phyloP scores from a whole-genome alignment of 2,888 invertebrate species.

The Gymnoscelis rufifasciata region DNA sequence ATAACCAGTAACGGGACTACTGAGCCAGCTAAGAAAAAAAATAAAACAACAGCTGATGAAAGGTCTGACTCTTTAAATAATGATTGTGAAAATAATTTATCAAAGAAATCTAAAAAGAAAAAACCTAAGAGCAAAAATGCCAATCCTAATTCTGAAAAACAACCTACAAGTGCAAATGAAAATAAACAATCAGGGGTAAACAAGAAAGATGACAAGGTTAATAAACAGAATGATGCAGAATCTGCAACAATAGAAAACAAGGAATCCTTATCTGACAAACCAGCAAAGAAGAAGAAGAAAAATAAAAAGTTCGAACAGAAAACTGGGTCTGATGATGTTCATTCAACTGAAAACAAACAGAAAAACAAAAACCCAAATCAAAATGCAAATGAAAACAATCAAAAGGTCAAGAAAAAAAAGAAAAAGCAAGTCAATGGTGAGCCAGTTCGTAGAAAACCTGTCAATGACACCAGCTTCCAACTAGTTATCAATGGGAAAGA shows the following conservation, averaged over 20 bases:
- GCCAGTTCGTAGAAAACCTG: constrained; percentile 65
- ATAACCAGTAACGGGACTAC: constrained; percentile 13
- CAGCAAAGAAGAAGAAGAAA: constrained; percentile 16
- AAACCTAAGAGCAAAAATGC: constrained; percentile 27
- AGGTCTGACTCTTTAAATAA: constrained; percentile 21
- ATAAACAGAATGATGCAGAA: constrained; percentile 33
- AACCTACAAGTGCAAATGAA: constrained; percentile 27
- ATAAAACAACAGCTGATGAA: constrained; percentile 2
- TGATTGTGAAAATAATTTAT: constrained; percentile 16
- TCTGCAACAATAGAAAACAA: constrained; percentile 8
- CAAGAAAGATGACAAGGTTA: constrained; percentile 31
- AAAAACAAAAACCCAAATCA: constrained; percentile 8
- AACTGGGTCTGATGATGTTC: not conserved
- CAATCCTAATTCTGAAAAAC: constrained; percentile 6
- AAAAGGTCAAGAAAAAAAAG: constrained; percentile 32
- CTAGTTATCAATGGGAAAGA: constrained; percentile 82
- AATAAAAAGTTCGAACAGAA: constrained; percentile 22
- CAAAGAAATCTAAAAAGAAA: constrained; percentile 31
- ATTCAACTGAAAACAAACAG: constrained; percentile 5
- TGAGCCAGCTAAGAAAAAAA: constrained; percentile 10
- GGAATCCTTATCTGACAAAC: not conserved
- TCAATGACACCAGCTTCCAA: constrained; percentile 65
- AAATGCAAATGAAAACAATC: constrained; percentile 9
- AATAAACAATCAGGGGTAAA: constrained; percentile 8
- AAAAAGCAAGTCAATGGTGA: constrained; percentile 45